Conservation (phyloP, 2,888 invertebrate genomes). For the Boloria euphrosyne region DNA sequence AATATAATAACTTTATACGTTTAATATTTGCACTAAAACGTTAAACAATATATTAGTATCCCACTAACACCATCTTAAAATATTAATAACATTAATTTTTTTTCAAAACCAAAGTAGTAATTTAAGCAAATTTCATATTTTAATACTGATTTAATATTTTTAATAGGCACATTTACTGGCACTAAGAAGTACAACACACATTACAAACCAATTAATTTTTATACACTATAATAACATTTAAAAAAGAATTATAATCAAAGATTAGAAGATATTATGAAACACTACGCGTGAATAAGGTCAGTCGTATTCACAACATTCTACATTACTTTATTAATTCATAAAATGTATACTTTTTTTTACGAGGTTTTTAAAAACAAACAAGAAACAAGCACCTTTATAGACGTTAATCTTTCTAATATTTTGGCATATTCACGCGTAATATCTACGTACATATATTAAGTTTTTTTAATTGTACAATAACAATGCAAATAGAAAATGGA, state of each 20-base stretch:
- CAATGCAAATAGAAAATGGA: constrained; percentile 28
- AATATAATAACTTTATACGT: constrained; percentile 8
- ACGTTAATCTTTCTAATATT: no score
- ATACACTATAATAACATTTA: constrained; percentile 3
- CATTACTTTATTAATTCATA: no score
- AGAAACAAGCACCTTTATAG: no score
- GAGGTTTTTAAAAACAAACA: no score
- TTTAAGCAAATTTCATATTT: constrained; percentile 31
- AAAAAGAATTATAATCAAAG: neutral
- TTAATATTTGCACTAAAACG: constrained; percentile 12
- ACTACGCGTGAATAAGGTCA: constrained; percentile 3
- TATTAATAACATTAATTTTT: constrained; percentile 2
- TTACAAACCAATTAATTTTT: constrained; percentile 2
- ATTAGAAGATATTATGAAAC: neutral
- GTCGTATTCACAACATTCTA: neutral
- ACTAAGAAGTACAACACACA: constrained; percentile 31
- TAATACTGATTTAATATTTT: constrained; percentile 51
- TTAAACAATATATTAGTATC: constrained; percentile 1
- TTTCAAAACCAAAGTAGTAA: constrained; percentile 6
- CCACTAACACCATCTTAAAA: constrained; percentile 11
- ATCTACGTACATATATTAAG: neutral
- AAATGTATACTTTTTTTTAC: no score
- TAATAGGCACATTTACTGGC: constrained; percentile 43
- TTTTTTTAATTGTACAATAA: neutral
- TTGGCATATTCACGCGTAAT: neutral